Evolutionary conservation across 1,140 invertebrate genomes (phyloP), one percentile per base, ranked within the genome.

Genomic region (Orius insidiosus): DNA sequence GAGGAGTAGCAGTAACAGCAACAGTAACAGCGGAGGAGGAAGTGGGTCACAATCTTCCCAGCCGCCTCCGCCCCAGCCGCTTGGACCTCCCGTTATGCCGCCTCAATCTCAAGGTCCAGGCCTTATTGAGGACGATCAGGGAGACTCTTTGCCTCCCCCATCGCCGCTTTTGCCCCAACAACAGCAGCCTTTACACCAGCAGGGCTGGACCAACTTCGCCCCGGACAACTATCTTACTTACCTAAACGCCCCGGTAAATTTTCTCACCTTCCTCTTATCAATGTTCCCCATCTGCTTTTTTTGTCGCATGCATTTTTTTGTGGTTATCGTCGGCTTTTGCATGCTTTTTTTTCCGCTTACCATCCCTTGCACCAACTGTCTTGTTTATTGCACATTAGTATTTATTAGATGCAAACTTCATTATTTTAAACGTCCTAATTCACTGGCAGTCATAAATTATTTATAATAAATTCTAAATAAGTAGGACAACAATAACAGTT

Each of bases 181-280:
- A n/a, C 54, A 31, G 50, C 45, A 48, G 44, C 45, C 52, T n/a
- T 43, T 46, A 52, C 42, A 54, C 60, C 48, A 61, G 59, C 52
- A 58, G 62, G 57, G 57, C 54, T 60, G 56, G 57, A 53, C 49
- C 42, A 53, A 68, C 59, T 76, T 74, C 14, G 41, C 31, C 58
- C 75, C 76, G 63, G 74, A 76, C 66, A 76, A 71, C 62, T 76
- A 75, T 59, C 71, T 76, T 58, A 75, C 73, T 51, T 76, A 75
- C 62, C 68, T 76, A 57, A 75, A 72, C 59, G 67, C 71, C 57
- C 64, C 54, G 68, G 62, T 63, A 59, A 49, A 53, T 50, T 45
- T 41, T 42, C 31, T 14, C 45, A 40, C 52, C 50, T 51, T 42
- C 31, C 18, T 44, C 39, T 42, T 49, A 16, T 51, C 49, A n/a